Conservation (phyloP, 2,888 invertebrate species). For the Drosophila histrio region DNA sequence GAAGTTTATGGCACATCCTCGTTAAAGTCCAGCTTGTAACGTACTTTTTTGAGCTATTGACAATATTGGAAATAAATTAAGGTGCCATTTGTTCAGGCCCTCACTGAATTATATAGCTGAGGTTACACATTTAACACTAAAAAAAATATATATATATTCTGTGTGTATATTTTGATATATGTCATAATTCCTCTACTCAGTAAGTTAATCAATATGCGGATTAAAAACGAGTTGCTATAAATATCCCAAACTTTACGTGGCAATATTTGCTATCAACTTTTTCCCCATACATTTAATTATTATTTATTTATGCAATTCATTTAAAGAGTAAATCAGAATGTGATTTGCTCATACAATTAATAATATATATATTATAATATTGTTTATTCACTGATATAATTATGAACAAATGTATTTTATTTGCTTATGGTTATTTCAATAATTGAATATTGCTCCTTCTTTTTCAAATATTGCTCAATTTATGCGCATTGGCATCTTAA, state of each 20-base stretch:
- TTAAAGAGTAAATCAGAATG: background rate
- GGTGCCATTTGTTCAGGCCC: conserved; percentile 22
- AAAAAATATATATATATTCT: too few species aligned
- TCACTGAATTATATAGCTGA: too few species aligned
- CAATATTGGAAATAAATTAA: conserved; percentile 64
- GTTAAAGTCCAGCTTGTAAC: conserved; percentile 26
- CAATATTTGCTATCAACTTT: background rate
- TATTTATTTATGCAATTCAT: background rate
- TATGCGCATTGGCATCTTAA: conserved; percentile 3
- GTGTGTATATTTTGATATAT: too few species aligned
- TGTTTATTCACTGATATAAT: too few species aligned
- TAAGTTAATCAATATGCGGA: background rate
- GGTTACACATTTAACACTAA: too few species aligned
- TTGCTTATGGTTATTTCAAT: background rate
- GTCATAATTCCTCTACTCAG: background rate
- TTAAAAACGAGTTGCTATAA: background rate
- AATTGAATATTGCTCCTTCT: background rate
- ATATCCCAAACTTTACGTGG: background rate
- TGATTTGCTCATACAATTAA: too few species aligned
- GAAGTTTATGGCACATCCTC: conserved; percentile 35
- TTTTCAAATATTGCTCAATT: background rate
- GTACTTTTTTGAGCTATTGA: conserved; percentile 11
- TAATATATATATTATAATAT: too few species aligned
- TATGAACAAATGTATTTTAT: too few species aligned
- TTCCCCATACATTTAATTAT: background rate